Evolutionary conservation across 2,888 invertebrate species (phyloP).

Genomic region (Acleris holmiana): DNA sequence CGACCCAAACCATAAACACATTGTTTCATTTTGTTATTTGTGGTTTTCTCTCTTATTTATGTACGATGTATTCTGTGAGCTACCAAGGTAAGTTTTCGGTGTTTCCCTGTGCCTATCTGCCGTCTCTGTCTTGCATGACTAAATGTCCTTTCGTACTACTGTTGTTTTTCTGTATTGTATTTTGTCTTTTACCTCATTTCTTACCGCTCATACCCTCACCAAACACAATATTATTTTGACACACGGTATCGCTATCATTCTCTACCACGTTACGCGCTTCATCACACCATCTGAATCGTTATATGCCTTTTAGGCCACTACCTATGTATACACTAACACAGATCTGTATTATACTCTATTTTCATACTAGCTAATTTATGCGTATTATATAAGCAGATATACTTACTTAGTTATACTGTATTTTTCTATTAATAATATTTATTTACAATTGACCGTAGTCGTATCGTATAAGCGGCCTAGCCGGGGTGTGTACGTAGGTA

Average conservation of each 20-base stretch:
- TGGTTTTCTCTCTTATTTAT: constrained; percentile 54
- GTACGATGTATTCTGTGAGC: constrained; percentile 47
- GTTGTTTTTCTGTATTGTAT: constrained; percentile 51
- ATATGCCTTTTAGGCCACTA: constrained; percentile 49
- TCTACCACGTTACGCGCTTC: constrained; percentile 57
- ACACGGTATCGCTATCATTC: constrained; percentile 63
- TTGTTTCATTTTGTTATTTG: constrained; percentile 71
- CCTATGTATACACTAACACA: constrained; percentile 52
- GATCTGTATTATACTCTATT: constrained; percentile 62
- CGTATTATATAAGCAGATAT: constrained; percentile 62
- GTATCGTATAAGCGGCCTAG: constrained; percentile 53
- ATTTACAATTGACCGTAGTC: constrained; percentile 41
- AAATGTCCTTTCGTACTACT: constrained; percentile 32
- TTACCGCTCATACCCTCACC: constrained; percentile 74
- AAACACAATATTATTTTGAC: constrained; percentile 65
- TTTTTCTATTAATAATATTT: constrained; percentile 45
- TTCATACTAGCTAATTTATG: constrained; percentile 66
- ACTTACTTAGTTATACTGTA: constrained; percentile 49
- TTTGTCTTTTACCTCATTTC: constrained; percentile 63
- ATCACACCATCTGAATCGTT: constrained; percentile 55
- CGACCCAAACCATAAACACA: constrained; percentile 55
- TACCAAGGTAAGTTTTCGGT: constrained; percentile 77
- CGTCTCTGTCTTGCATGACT: constrained; percentile 70
- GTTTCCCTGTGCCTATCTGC: constrained; percentile 63
- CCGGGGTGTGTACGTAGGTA: constrained; percentile 60